Evolutionary conservation across 2,113 vertebrate species (phyloP), one percentile per base, ranked within the genome.

Genomic region (Xyliphius kryptos): DNA sequence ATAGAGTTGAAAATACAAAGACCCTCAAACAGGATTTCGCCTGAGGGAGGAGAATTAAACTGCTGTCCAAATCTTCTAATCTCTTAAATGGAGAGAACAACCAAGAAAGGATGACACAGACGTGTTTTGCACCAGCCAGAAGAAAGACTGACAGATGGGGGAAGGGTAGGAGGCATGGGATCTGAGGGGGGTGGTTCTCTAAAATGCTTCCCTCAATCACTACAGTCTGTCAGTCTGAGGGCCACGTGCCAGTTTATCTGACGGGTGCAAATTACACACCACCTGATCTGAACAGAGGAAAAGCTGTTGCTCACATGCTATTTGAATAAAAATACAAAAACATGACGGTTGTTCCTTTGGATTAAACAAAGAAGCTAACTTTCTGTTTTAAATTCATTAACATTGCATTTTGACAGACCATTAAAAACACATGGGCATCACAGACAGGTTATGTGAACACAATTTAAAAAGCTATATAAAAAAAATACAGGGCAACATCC

Each of bases 41-140:
- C 63, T 61, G 77, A 54, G 80, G 78, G 76, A 80, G 76, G 79
- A 77, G 82, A 81, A 84, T 83, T 81, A 79, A 79, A 75, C 77
- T 71, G 57, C 73, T 74, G 64, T 74, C 65, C 75, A 82, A 84
- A 77, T 78, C 62, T 50, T 69, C 63, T 79, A 76, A 87, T 83
- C 76, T 78, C 60, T 60, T 69, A 61, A 36, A 15, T 17, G 47
- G 55, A 26, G 26, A 62, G 59, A 12, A 3, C 1, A 26, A 43
- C 2, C 44, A 19, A 14, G 15, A 61, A 62, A 40, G 56, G n/a
- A 32, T 32, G 48, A 37, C 7, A 10, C 10, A 36, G 15, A 20
- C n/a, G 9, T 3, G 1, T 46, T 46, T 58, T 46, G 40, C 44
- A 36, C 15, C 22, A 52, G 65, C 63, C 44, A 61, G 47, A 57